A percentile compares a stretch with the other conserved stretches of the same genome.
Evolutionary conservation across 2,888 invertebrate species (phyloP).

Genomic region (Sarcophaga subvicina): DNA sequence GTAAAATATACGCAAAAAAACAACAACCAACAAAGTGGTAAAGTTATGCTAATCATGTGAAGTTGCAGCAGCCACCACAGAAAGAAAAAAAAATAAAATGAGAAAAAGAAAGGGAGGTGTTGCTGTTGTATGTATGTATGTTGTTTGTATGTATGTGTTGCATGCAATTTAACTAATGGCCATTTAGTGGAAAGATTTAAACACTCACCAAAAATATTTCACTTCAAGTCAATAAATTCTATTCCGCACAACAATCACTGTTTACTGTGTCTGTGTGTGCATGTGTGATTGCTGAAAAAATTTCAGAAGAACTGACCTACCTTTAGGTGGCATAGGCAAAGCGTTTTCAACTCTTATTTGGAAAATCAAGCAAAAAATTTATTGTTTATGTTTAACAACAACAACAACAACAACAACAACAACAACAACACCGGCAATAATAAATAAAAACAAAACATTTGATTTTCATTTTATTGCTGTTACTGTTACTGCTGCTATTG

Average conservation of each 20-base stretch:
- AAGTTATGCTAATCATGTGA: conserved; percentile 65
- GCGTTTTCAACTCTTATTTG: not conserved
- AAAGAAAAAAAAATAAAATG: not conserved
- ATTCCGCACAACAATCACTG: not conserved
- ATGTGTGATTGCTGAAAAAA: too few relatives aligned
- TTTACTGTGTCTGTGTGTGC: not conserved
- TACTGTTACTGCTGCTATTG: conserved; percentile 34
- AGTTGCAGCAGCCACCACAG: conserved; percentile 19
- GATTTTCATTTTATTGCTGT: conserved; percentile 53
- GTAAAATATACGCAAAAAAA: conserved; percentile 16
- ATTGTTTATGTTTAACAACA: conserved; percentile 55
- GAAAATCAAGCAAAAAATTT: conserved; percentile 42
- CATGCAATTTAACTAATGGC: conserved; percentile 67
- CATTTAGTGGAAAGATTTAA: conserved; percentile 63
- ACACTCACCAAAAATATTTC: conserved; percentile 32
- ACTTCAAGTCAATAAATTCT: conserved; percentile 61
- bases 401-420: conserved; percentile 14
- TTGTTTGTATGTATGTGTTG: conserved; percentile 35
- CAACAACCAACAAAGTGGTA: conserved; percentile 14
- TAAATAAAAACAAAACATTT: conserved; percentile 31
- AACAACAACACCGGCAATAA: conserved; percentile 8
- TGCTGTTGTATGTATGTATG: not conserved
- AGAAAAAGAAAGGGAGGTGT: not conserved
- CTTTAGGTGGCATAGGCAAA: conserved; percentile 35
- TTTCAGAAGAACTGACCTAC: conserved; percentile 56